Percentiles rank a stretch among this genome's conserved stretches.
Evolutionary conservation across 2,113 vertebrate genomes (phyloP).

Genomic region (Nesogale talazaci): DNA sequence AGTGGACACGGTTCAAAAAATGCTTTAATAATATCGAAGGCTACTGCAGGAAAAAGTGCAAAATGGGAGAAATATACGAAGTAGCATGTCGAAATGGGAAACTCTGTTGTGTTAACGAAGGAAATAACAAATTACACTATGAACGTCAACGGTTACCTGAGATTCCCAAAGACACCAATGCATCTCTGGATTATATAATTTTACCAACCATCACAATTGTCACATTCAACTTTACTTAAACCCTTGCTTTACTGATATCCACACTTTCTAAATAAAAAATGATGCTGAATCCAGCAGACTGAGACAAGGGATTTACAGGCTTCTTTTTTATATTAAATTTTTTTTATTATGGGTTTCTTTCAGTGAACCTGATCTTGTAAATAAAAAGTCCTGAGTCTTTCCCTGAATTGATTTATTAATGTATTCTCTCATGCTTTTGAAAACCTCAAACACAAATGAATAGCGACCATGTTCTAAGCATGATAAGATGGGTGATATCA

Average conservation of each 20-base stretch:
- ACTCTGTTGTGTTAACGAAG: constrained; percentile 63
- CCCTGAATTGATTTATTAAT: neutral
- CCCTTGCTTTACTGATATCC: neutral
- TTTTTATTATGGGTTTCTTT: too few relatives aligned
- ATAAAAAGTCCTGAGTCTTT: constrained; percentile 49
- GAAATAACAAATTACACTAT: neutral
- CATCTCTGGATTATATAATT: neutral
- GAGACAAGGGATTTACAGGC: neutral
- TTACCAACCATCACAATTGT: constrained; percentile 35
- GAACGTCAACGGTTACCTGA: fast-evolving
- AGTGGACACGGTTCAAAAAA: neutral
- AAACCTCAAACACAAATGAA: neutral
- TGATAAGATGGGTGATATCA: neutral
- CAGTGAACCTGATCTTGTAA: neutral
- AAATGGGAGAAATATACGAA: constrained; percentile 61
- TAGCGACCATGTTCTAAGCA: neutral
- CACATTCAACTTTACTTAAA: neutral
- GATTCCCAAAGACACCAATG: neutral
- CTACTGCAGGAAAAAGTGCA: constrained; percentile 71
- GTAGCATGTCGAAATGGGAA: constrained; percentile 23
- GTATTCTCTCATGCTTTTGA: neutral
- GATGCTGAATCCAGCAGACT: neutral
- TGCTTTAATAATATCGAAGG: constrained; percentile 58
- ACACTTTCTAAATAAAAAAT: neutral
- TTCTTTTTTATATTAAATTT: too few relatives aligned